Evolutionary conservation across 30 jellyfish, hydroid and myxozoan genomes (phyloP), one percentile per base, ranked within the genome.

Genomic region (Aurelia sp.): DNA sequence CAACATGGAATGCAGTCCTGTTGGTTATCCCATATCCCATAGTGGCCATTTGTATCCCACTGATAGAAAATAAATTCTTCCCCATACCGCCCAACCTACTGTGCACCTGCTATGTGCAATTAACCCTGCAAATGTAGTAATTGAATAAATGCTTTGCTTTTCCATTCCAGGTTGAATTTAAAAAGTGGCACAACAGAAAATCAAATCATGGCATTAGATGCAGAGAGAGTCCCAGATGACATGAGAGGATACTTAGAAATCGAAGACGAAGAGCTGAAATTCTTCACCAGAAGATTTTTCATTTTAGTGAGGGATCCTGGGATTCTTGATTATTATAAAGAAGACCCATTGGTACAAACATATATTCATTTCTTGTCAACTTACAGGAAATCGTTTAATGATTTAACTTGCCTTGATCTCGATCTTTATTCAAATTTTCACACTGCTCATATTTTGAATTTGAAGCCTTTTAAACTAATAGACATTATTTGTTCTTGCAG

Each of bases 231-330:
- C 51, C 79, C 77, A 44, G 70, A 82, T 19, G 61, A 60, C 44
- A 59, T 84, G 82, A 72, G 82, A 27, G 93, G 93, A 50, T 84
- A 30, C 35, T 67, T 84, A 10, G 88, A 84, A 21, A 58, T 84
- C 9, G 93, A 84, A 63, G 92, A 82, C 20, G 97, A 90, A 33
- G 91, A 82, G 27, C 59, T 77, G 53, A 84, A 78, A 21, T 74
- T 72, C 33, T 90, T 82, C 81, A 81, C 86, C 22, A 86, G 63
- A 57, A 83, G 97, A 50, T 90, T 90, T 72, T 90, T 81, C 61
- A 71, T 74, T 13, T 69, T 90, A n/a, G 47, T 58, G 18, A 80
- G 51, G 50, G 76, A 59, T 55, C 48, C 62, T 20, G 84, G 74
- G 27, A 55, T 63, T 55, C 69, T 90, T 67, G 88, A 82, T 27